Evolutionary conservation across 2,888 invertebrate genomes (phyloP), one percentile per base, ranked within the genome.

Genomic region (Ornithoptera priamus): DNA sequence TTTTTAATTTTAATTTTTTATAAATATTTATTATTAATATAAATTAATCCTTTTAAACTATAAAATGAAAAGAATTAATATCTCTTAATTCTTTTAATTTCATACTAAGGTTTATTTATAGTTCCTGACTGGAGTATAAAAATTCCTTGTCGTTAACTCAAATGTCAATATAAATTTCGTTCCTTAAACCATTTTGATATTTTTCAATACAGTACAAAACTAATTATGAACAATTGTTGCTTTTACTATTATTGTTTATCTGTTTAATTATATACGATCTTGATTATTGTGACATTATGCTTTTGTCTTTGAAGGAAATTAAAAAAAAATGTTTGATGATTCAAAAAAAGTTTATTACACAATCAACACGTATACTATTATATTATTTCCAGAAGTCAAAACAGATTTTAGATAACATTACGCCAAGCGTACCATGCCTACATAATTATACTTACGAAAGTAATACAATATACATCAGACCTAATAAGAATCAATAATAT

Each of bases 301-400:
- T 18, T 50, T 53, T 6, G 20, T 56, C 15, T 20, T 53, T 10
- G 24, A 15, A 24, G 68, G 65, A 18, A 22, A 65, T 46, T 30
- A 58, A 67, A 65, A 67, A 64, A 63, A 58, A 30, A 15, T 56
- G 22, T 22, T 39, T 7, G 24, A 64, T 67, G 64, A 67, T 65
- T 71, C 36, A 61, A 73, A 74, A 74, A 72, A 67, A 66, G 68
- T 76, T 77, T 75, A 77, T 75, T 75, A 72, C 74, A 75, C 70
- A 74, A 76, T 67, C 65, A 75, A 72, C 71, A 70, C 64, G 63
- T 62, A 69, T 64, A 67, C 71, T 62, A 69, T 70, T 30, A 50
- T 53, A 18, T 53, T 46, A 53, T 42, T 71, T 67, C 15, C 71
- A 65, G 59, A 68, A 72, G 71, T 67, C n/a, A 65, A 72, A 72